These are phyloP conservation scores for Anadara kagoshimensis DNA, from an alignment of 1,140 invertebrate species.

Conservation along the genomic window DNA sequence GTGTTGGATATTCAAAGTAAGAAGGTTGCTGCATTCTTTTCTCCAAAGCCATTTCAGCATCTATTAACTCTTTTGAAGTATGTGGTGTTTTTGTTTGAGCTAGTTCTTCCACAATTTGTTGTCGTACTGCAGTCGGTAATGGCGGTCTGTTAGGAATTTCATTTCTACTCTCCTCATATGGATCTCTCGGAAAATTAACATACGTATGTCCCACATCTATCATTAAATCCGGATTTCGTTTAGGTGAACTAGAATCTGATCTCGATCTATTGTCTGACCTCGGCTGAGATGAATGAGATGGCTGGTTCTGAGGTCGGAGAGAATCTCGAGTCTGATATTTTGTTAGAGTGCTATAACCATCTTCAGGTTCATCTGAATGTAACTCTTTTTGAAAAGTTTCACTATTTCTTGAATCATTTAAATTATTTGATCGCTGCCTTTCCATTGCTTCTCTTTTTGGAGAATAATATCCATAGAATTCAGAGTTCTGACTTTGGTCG, in stretches of 20 bases:
- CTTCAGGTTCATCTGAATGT: constrained; percentile 22
- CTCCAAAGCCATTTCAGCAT: constrained; percentile 47
- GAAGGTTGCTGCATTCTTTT: constrained; percentile 51
- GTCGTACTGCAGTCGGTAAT: constrained; percentile 52
- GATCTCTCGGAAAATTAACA: constrained; percentile 46
- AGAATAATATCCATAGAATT: constrained; percentile 20
- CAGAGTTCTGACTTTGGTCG: not conserved
- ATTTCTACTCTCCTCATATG: constrained; percentile 8
- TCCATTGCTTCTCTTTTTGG: constrained; percentile 15
- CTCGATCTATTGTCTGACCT: too few relatives aligned
- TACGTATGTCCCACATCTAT: constrained; percentile 49
- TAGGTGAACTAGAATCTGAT: too few relatives aligned
- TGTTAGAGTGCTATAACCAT: constrained; percentile 29
- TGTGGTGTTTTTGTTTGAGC: constrained; percentile 58
- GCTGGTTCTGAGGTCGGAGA: constrained; percentile 22
- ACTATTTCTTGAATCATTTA: too few relatives aligned
- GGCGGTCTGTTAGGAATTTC: constrained; percentile 57
- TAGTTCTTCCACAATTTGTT: constrained; percentile 58
- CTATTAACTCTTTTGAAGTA: constrained; percentile 54
- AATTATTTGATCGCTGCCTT: not conserved
- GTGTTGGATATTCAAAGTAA: constrained; percentile 64
- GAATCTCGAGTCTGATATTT: constrained; percentile 19
- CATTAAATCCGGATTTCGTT: constrained; percentile 8
- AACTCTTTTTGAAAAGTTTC: not conserved
- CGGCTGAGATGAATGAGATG: not conserved